A percentile compares a stretch with the other conserved stretches of the same genome.
Evolutionary conservation across 1,140 invertebrate species (phyloP).

Genomic region (Diabrotica virgifera): DNA sequence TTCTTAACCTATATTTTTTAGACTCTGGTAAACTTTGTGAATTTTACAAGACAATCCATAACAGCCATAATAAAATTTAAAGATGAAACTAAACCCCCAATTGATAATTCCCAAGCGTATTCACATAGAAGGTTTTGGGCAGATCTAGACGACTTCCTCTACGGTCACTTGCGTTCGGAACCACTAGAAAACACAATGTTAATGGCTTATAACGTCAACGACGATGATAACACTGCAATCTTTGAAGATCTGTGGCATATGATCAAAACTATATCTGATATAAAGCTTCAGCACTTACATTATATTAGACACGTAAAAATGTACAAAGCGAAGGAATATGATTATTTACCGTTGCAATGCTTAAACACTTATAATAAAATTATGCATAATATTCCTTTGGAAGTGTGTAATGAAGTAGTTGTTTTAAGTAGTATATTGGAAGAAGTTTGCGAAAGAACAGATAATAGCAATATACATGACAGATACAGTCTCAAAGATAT

Average conservation of each 20-base stretch:
- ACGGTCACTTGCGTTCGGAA: slow-evolving; percentile 7
- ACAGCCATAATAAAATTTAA: background rate
- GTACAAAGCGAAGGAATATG: slow-evolving; percentile 17
- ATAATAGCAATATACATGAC: background rate
- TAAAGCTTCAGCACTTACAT: slow-evolving; percentile 26
- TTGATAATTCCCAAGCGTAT: background rate
- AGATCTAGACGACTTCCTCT: slow-evolving; percentile 14
- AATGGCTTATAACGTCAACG: slow-evolving; percentile 20
- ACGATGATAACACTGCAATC: background rate
- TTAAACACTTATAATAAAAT: slow-evolving; percentile 23
- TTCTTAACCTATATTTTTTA: background rate
- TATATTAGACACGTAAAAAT: slow-evolving; percentile 28
- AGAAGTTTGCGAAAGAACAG: slow-evolving; percentile 18
- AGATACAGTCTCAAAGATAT: background rate
- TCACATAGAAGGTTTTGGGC: slow-evolving; percentile 19
- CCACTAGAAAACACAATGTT: slow-evolving; percentile 25
- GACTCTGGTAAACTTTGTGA: background rate
- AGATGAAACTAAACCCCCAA: background rate
- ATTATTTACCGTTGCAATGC: slow-evolving; percentile 8
- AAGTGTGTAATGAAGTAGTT: slow-evolving; percentile 16
- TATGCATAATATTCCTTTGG: slow-evolving; percentile 20
- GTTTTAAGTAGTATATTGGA: slow-evolving; percentile 23
- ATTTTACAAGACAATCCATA: slow-evolving; percentile 12
- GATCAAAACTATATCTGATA: slow-evolving; percentile 21
- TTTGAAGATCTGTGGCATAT: slow-evolving; percentile 23